phyloP scores from a whole-genome alignment of 2,888 invertebrate species.

The Drosophila incognita region DNA sequence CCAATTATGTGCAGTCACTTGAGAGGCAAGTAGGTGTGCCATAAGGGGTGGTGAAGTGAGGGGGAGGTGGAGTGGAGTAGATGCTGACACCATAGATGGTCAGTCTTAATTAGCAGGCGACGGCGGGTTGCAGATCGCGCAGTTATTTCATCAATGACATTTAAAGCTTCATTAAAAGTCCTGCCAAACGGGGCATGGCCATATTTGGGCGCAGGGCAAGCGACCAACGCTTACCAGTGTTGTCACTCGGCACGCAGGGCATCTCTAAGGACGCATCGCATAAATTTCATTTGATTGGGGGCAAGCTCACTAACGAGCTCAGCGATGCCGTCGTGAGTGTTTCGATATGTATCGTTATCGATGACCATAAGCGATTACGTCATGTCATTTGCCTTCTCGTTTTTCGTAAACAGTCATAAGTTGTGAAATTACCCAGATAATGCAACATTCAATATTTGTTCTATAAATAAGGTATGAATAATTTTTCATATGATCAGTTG shows the following conservation, averaged over 20 bases:
- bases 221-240: conserved; percentile 18
- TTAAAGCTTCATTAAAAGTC: conserved; percentile 82
- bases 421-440: neutral
- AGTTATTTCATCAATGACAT: conserved; percentile 82
- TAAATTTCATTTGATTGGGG: conserved; percentile 72
- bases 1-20: conserved; percentile 62
- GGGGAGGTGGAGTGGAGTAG: neutral
- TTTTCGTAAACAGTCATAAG: neutral
- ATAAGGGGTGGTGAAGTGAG: neutral
- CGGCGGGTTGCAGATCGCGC: conserved; percentile 47
- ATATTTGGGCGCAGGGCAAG: conserved; percentile 67
- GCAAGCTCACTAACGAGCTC: conserved; percentile 62
- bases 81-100: conserved; percentile 65
- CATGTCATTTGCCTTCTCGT: neutral
- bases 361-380: neutral
- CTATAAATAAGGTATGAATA: neutral
- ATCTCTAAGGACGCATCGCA: conserved; percentile 69
- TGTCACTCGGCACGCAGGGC: conserved; percentile 47
- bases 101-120: conserved; percentile 77
- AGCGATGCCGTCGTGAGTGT: conserved; percentile 39
- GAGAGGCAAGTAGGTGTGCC: conserved; percentile 8
- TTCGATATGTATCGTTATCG: conserved; percentile 14
- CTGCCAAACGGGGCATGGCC: conserved; percentile 74
- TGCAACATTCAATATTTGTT: neutral
- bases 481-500: neutral